Base-by-base conservation (phyloP, 2,888 invertebrate genomes). In the Marronus borbonicus region DNA sequence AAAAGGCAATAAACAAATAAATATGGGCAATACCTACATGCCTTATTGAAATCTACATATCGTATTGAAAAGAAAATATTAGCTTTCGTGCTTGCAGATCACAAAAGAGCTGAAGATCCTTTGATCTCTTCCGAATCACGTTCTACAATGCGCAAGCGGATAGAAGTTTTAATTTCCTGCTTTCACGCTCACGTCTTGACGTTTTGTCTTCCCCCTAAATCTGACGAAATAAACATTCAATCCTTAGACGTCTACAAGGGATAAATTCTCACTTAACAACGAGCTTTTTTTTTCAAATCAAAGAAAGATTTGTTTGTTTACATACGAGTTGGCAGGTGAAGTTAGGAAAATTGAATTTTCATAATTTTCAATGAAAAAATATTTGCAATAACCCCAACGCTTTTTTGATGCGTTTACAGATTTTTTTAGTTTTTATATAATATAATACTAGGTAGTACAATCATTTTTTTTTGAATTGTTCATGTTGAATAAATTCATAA, bases 151-250 rank as follows among this genome's bases (percentile, higher is more conserved):
- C 83, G 84, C 85, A 83, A 82, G 82, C 81, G 83, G 84, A 85
- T 85, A 84, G 85, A 86, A 84, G 83, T 85, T 85, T 86, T 86
- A 85, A 86, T 86, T 86, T 86, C 86, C 86, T 86, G 86, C 84
- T 82, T 84, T 84, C 84, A 83, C 81, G 80, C 81, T 80, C 85
- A 84, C 17, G 79, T 81, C 81, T 75, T 78, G 66, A 66, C 49
- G 49, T 44, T 66, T 80, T 81, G n/a, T 58, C 36, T 70, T 20
- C 55, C n/a, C 24, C 55, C 55, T 58, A 58, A 58, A 58, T 58
- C 55, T 58, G 55, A 10, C 55, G 55, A 20, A 58, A 58, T 58
- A 17, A 58, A 58, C 55, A 58, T 58, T 58, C 55, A 20, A 58
- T 58, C 55, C 55, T 8, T 58, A 12, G 55, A 20, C 10, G 14